A percentile compares a stretch with the other conserved stretches of the same genome.
These are phyloP conservation scores for Ruditapes philippinarum DNA, from an alignment of 1,140 invertebrate genomes.

Conservation along the genomic window DNA sequence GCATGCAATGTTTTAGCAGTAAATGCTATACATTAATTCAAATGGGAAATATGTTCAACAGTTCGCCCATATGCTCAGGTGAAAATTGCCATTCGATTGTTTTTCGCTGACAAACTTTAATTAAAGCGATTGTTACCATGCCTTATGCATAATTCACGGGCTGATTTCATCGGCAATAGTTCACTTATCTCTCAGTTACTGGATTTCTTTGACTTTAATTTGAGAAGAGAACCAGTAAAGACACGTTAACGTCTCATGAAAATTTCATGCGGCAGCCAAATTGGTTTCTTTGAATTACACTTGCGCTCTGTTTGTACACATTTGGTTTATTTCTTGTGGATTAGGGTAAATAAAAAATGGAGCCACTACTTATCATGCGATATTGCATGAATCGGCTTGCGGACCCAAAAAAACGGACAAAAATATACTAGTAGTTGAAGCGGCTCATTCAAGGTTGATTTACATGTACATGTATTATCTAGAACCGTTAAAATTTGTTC, in stretches of 20 bases:
- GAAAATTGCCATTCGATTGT: not conserved
- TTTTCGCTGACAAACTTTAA: constrained; percentile 35
- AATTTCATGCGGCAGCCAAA: constrained; percentile 52
- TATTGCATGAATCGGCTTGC: not conserved
- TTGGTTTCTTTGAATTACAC: constrained; percentile 49
- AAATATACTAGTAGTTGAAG: too few relatives aligned
- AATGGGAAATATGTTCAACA: constrained; percentile 51
- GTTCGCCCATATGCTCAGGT: constrained; percentile 51
- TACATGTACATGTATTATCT: too few relatives aligned
- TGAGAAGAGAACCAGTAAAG: constrained; percentile 54
- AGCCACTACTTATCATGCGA: not conserved
- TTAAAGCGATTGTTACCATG: constrained; percentile 37
- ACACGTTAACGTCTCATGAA: constrained; percentile 54
- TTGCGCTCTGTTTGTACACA: constrained; percentile 31
- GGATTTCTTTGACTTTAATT: constrained; percentile 49
- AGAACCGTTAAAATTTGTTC: too few relatives aligned
- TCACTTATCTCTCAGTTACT: constrained; percentile 30
- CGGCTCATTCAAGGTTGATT: too few relatives aligned
- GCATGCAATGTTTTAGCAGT: constrained; percentile 9
- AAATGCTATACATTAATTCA: constrained; percentile 10
- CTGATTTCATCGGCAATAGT: constrained; percentile 3
- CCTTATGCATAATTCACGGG: constrained; percentile 28
- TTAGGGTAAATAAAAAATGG: not conserved
- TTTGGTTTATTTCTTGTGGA: constrained; percentile 48
- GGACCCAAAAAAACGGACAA: too few relatives aligned